Conservation (phyloP, 1,140 invertebrate genomes). For the Aphis craccivora region DNA sequence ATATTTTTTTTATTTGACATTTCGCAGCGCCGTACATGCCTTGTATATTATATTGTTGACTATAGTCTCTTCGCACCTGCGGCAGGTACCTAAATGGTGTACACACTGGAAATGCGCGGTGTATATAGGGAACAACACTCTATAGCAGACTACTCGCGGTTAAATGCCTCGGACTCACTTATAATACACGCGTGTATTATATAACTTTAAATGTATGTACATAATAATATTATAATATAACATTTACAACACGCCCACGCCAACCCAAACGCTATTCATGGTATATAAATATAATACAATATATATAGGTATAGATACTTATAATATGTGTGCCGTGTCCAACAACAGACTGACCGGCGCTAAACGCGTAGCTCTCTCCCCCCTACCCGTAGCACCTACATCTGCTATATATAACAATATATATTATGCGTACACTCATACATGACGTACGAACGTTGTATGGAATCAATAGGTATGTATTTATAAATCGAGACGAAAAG, state of each 20-base stretch:
- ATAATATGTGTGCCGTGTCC: neutral
- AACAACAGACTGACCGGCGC: slow-evolving; percentile 48
- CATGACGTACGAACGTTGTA: neutral
- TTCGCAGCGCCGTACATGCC: neutral
- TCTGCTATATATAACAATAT: slow-evolving; percentile 15
- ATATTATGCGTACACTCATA: neutral
- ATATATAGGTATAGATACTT: neutral
- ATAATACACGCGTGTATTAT: neutral
- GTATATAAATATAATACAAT: neutral
- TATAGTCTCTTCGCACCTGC: neutral
- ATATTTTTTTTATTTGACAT: neutral
- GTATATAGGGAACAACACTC: too few species aligned
- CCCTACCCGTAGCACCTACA: neutral
- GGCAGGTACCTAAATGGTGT: too few species aligned
- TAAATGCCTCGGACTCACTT: neutral
- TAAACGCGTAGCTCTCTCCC: neutral
- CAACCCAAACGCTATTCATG: neutral
- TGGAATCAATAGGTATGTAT: neutral
- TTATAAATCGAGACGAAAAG: neutral
- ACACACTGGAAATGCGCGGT: neutral
- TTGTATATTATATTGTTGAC: neutral
- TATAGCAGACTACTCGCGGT: neutral
- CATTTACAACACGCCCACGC: neutral
- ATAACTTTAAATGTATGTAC: neutral
- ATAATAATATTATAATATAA: neutral